These are phyloP conservation scores for Protomyctophum bolini DNA, from an alignment of 2,113 vertebrate genomes.

Conservation along the genomic window DNA sequence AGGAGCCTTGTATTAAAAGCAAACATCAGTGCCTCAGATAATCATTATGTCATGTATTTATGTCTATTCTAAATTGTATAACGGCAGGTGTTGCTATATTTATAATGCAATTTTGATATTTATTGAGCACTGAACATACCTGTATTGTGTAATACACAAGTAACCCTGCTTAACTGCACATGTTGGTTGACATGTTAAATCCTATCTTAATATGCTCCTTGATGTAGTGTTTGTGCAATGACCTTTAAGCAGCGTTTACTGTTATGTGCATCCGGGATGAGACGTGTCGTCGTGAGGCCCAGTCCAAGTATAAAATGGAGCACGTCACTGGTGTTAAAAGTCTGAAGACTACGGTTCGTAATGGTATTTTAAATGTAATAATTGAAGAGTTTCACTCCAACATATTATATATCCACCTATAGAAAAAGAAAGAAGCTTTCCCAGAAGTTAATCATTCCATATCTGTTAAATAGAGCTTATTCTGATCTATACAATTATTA, in stretches of 20 bases:
- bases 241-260: constrained; percentile 53
- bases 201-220: constrained; percentile 44
- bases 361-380: constrained; percentile 31
- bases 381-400: too few relatives aligned
- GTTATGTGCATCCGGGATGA: constrained; percentile 29
- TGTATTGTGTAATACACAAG: constrained; percentile 57
- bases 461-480: too few relatives aligned
- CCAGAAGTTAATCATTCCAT: too few relatives aligned
- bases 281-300: constrained; percentile 13
- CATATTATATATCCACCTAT: too few relatives aligned
- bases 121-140: constrained; percentile 65
- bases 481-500: too few relatives aligned
- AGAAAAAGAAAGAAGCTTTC: too few relatives aligned
- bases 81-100: constrained; percentile 70
- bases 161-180: constrained; percentile 65
- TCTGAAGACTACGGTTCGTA: constrained; percentile 42
- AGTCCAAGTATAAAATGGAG: constrained; percentile 36
- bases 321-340: constrained; percentile 44
- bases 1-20: constrained; percentile 66
- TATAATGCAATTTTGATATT: constrained; percentile 71
- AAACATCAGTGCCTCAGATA: constrained; percentile 77
- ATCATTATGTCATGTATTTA: constrained; percentile 58
- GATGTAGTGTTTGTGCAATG: constrained; percentile 58
- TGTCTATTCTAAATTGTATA: constrained; percentile 61
- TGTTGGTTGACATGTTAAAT: constrained; percentile 60